Evolutionary conservation across 2,888 invertebrate genomes (phyloP), one percentile per base, ranked within the genome.

Genomic region (Andrena camellia): DNA sequence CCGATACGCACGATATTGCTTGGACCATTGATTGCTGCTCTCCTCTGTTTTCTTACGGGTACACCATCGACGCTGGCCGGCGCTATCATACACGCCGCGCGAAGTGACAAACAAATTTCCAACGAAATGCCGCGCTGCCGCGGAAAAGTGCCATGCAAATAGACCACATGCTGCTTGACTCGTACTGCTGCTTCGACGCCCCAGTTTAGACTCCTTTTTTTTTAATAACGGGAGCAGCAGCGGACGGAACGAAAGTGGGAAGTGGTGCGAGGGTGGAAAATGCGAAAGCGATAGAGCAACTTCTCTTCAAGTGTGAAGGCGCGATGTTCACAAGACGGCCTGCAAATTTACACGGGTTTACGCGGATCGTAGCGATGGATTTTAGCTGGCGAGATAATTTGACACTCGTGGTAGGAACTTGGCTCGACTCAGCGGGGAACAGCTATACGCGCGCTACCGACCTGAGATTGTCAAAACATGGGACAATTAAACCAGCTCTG

Each of bases 401-500:
- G 33, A 67, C 50, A 5, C 17, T 59, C 35, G 52, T 17, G 42
- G 8, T 29, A 64, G 70, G 60, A 60, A 67, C 52, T 66, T 67
- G 59, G 13, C 26, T 62, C 17, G 59, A 54, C 48, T 66, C 63
- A 17, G 35, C 57, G 42, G 10, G n/a, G 52, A 50, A 76, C 78
- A 52, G 48, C 17, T 17, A 42, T 59, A 26, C 59, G n/a, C 52
- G n/a, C 31, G 10, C 29, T 8, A 10, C 60, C n/a, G 29, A 35
- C 26, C 31, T 59, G 63, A 10, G 50, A 68, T 63, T 50, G 72
- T 75, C 54, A 52, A 81, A 85, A 85, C 72, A 52, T 7, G 59
- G 57, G 50, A 82, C 72, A 79, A 63, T 82, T 77, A 82, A 85
- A 74, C 68, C 52, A 6, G 20, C 59, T 23, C 31, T 29, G 64